phyloP scores from a whole-genome alignment of 2,888 invertebrate genomes.

The Saturnia japonica region DNA sequence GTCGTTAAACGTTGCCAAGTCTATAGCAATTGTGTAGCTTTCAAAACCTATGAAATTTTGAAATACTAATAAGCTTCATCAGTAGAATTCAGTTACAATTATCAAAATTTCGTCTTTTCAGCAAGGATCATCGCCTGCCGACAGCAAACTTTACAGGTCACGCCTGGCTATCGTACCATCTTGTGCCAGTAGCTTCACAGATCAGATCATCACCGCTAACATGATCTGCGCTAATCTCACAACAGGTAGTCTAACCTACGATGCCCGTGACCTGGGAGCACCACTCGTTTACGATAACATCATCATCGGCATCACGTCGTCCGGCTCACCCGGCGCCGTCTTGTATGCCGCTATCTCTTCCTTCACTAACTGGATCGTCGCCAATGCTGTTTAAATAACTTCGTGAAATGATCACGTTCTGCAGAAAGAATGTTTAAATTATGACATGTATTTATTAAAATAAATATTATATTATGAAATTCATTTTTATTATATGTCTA shows the following conservation, averaged over 20 bases:
- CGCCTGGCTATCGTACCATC: conserved; percentile 16
- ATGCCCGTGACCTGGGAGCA: conserved; percentile 35
- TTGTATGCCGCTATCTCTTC: conserved; percentile 57
- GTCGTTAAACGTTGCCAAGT: neutral
- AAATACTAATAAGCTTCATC: neutral
- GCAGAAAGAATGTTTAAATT: neutral
- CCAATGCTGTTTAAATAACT: conserved; percentile 22
- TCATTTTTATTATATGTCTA: neutral
- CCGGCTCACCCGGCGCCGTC: conserved; percentile 50
- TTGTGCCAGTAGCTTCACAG: neutral
- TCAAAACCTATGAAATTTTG: neutral
- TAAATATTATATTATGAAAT: neutral
- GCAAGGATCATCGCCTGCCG: conserved; percentile 29
- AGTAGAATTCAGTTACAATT: neutral
- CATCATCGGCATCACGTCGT: conserved; percentile 30
- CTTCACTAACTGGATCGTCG: conserved; percentile 40
- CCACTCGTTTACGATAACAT: conserved; percentile 30
- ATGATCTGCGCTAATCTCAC: conserved; percentile 62
- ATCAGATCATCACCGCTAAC: conserved; percentile 46
- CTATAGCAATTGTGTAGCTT: neutral
- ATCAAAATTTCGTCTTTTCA: conserved; percentile 19
- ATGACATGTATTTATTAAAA: neutral
- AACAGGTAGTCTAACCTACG: conserved; percentile 28
- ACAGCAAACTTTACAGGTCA: conserved; percentile 28
- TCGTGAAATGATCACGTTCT: neutral